These are phyloP conservation scores for Agelas oroides DNA, from an alignment of 37 sponge, comb jelly and placozoan genomes.

Conservation along the genomic window DNA sequence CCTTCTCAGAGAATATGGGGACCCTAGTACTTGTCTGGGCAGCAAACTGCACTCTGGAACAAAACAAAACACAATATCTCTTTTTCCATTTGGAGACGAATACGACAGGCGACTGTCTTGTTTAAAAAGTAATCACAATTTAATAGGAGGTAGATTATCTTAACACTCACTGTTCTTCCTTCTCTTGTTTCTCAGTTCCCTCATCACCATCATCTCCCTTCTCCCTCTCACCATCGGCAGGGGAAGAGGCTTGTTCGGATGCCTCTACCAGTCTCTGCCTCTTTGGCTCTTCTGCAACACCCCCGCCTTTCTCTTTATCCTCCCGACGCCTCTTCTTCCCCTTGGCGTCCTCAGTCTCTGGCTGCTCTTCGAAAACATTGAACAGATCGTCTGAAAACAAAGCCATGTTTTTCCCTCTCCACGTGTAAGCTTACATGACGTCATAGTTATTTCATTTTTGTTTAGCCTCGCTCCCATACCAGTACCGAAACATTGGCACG, in stretches of 20 bases:
- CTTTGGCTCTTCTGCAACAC: neutral
- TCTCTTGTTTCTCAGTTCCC: neutral
- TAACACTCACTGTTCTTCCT: neutral
- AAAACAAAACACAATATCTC: too few species aligned
- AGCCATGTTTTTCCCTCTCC: conserved; percentile 41
- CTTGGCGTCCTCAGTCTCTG: conserved; percentile 1
- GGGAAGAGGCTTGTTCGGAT: too few species aligned
- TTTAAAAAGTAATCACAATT: too few species aligned
- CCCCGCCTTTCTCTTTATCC: neutral
- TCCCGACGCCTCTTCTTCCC: conserved; percentile 39
- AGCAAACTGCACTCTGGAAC: neutral
- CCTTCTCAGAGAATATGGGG: conserved; percentile 62
- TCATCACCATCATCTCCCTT: neutral
- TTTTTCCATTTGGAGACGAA: too few species aligned
- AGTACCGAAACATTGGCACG: too few species aligned
- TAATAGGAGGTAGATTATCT: too few species aligned
- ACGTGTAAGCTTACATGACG: too few species aligned
- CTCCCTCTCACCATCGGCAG: neutral
- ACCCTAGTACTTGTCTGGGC: neutral
- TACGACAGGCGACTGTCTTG: too few species aligned
- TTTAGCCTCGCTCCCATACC: too few species aligned
- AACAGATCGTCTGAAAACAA: conserved; percentile 75
- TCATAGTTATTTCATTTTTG: too few species aligned
- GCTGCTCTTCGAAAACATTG: conserved; percentile 67
- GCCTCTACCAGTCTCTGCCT: neutral